Conservation (phyloP, 1,140 invertebrate species). For the Drosophila eugracilis region DNA sequence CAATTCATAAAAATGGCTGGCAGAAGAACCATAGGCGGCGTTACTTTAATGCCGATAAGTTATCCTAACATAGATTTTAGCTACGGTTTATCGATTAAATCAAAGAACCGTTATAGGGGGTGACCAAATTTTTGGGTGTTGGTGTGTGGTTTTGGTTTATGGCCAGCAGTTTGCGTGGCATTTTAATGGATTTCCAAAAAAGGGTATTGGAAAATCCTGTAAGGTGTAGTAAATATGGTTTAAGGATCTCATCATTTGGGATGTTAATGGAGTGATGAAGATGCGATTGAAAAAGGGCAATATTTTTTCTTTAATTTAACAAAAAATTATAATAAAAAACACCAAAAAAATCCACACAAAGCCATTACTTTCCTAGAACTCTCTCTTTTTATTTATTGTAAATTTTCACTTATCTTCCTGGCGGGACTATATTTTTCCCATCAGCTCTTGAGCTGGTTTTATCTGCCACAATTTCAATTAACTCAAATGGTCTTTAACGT, state of each 20-base stretch:
- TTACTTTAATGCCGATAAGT: slow-evolving; percentile 53
- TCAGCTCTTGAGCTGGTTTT: slow-evolving; percentile 39
- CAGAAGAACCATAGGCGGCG: slow-evolving; percentile 16
- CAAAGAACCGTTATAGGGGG: slow-evolving; percentile 5
- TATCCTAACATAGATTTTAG: slow-evolving; percentile 66
- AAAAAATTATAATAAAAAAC: neutral
- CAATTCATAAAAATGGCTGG: slow-evolving; percentile 75
- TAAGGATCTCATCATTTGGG: neutral
- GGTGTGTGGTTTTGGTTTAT: slow-evolving; percentile 49
- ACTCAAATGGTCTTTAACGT: slow-evolving; percentile 40
- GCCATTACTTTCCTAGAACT: neutral
- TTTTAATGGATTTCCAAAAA: slow-evolving; percentile 36
- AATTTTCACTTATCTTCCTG: slow-evolving; percentile 30
- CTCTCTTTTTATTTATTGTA: slow-evolving; percentile 1
- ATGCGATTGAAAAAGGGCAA: slow-evolving; percentile 4
- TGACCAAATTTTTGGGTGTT: slow-evolving; percentile 10
- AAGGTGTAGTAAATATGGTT: slow-evolving; percentile 6
- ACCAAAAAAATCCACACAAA: neutral
- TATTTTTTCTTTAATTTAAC: no score
- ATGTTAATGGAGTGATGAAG: no score
- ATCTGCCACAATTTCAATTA: slow-evolving; percentile 63
- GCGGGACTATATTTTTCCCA: slow-evolving; percentile 10
- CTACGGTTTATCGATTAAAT: slow-evolving; percentile 59
- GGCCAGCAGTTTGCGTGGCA: slow-evolving; percentile 26
- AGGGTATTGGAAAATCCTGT: neutral